Base-by-base conservation (phyloP, 2,797 vertebrate genomes). In the Anas bernieri region DNA sequence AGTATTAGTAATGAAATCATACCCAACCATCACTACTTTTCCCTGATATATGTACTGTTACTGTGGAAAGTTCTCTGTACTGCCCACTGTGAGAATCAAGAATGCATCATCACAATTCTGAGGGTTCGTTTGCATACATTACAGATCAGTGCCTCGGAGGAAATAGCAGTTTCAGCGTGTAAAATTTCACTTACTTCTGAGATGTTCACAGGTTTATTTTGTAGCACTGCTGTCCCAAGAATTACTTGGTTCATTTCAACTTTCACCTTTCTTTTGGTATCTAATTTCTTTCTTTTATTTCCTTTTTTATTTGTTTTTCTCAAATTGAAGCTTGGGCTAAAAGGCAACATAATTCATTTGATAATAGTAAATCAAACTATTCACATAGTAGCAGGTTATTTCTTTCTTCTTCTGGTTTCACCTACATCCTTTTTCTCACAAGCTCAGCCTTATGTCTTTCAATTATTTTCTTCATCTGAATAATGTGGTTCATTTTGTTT, bases 61-160 rank as follows among this genome's bases (percentile, higher is more conserved):
- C 7, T 41, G 67, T 35, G 41, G 50, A n/a, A 67, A 33, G 48
- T 9, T 69, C 17, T 31, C 20, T 75, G 1, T 33, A 18, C 33
- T 52, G 52, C 58, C 69, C 50, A 11, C 37, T 41, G 48, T 48
- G 21, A 13, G 37, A 50, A 16, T 41, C 20, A 10, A 14, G 21
- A 70, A 56, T 8, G 10, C 10, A 8, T 30, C 22, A 8, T 26
- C 8, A 7, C n/a, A 46, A 37, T n/a, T 39, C n/a, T 2, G 15
- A 30, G 7, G 6, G 15, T 41, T 16, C 2, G 8, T 52, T 58
- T 0, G 1, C 15, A 4, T n/a, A 15, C 35, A 30, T 56, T 20
- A 20, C 6, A 17, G 55, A 17, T 7, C 22, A 30, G 80, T 3
- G 7, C 13, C n/a, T 45, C 46, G 26, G 37, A 31, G 22, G 26